Base-by-base conservation (phyloP, 1,140 invertebrate species). In the Kradibia gibbosae region DNA sequence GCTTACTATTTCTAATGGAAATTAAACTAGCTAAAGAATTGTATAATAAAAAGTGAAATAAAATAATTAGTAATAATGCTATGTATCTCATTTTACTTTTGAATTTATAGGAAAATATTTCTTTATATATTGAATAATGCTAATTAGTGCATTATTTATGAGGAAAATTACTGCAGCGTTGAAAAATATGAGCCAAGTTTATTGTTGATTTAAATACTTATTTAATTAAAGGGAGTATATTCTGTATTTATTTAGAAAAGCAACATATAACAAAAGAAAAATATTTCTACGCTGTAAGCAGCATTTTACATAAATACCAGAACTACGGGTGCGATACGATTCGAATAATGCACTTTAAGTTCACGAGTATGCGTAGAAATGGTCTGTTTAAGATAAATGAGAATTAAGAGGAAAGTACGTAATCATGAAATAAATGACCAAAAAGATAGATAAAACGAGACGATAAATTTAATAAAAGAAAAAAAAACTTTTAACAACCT, bases 251-350 rank as follows among this genome's bases (percentile, higher is more conserved):
- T 39, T 22, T 67, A 67, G 39, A n/a, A n/a, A n/a, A n/a, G n/a
- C n/a, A n/a, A n/a, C n/a, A n/a, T n/a, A n/a, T n/a, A n/a, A n/a
- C n/a, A n/a, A n/a, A n/a, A n/a, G n/a, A n/a, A 67, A 39, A 39
- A 0, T 39, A 17, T 39, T 67, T 15, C 36, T 67, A 39, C 34
- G 62, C 36, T 22, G 10, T 20, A 3, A 67, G 62, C 34, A 67
- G 36, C 17, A 39, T 22, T 67, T 67, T 67, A 39, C 62, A 67
- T 67, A 39, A 39, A 67, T 67, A 67, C 62, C 62, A 36, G 62
- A 67, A 67, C 62, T 67, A 67, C 62, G 62, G 34, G 17, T 39
- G 11, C 11, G 62, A 39, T 39, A 39, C 62, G 34, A 67, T 39
- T 67, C 17, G 62, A 36, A 67, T 39, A 67, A 39, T 22, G 36